Evolutionary conservation across 2,113 vertebrate genomes (phyloP).

Genomic region (Myiozetetes cayanensis): DNA sequence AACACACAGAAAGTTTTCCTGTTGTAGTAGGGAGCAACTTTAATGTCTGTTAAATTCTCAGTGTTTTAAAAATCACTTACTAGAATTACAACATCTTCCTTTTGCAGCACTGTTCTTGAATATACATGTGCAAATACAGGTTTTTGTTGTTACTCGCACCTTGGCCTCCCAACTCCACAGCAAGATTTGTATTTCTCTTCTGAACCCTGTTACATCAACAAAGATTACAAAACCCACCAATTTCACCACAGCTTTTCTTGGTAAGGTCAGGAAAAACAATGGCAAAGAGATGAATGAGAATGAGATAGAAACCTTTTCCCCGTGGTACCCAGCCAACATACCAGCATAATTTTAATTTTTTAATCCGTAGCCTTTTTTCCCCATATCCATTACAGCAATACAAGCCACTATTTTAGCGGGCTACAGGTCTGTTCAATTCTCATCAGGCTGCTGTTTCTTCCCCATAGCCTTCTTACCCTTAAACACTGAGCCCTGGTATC

Average conservation of each 20-base stretch:
- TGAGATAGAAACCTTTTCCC: not conserved
- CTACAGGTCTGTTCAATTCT: not conserved
- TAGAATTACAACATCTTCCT: not conserved
- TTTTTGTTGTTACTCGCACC: not conserved
- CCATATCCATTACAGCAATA: not conserved
- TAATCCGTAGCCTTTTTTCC: not conserved
- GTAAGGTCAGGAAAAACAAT: not conserved
- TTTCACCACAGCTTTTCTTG: not conserved
- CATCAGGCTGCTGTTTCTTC: not conserved
- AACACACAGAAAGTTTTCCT: not conserved
- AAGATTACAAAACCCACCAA: not conserved
- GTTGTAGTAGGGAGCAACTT: not conserved
- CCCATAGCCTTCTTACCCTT: not conserved
- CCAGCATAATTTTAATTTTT: not conserved
- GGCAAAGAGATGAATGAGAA: not conserved
- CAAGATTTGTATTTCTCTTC: not conserved
- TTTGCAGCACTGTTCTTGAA: not conserved
- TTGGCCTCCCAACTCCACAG: not conserved
- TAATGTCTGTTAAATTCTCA: not conserved
- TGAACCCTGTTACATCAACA: not conserved
- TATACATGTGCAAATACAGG: fast-evolving
- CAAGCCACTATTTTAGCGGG: not conserved
- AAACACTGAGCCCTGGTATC: not conserved
- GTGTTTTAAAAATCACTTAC: not conserved
- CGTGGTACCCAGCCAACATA: not conserved